Conservation (phyloP, 2,113 vertebrate species). For the Austrofundulus limnaeus region DNA sequence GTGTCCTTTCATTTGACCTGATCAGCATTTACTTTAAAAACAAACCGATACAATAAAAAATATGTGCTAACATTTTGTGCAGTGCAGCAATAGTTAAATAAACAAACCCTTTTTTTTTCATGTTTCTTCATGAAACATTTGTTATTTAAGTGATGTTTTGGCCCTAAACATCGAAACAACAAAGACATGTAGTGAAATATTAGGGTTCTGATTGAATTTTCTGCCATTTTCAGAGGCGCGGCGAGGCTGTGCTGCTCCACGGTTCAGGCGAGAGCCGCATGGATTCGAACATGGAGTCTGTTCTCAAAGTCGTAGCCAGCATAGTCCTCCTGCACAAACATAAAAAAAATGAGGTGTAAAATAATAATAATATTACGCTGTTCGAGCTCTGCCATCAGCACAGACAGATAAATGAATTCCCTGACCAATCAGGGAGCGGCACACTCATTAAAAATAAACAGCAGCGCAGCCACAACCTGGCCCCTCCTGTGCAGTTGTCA, state of each 20-base stretch:
- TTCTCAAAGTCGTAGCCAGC: constrained; percentile 95
- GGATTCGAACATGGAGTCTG: constrained; percentile 93
- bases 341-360: not conserved
- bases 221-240: constrained; percentile 13
- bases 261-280: constrained; percentile 89
- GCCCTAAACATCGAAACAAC: constrained; percentile 28
- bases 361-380: not conserved
- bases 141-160: constrained; percentile 27
- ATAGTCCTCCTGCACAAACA: constrained; percentile 86
- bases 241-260: constrained; percentile 85
- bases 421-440: constrained; percentile 12
- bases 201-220: constrained; percentile 17
- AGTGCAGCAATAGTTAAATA: constrained; percentile 8
- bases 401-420: constrained; percentile 2
- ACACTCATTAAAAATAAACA: constrained; percentile 5
- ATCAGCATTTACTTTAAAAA: constrained; percentile 11
- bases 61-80: constrained; percentile 10
- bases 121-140: constrained; percentile 16
- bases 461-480: not conserved
- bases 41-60: constrained; percentile 21
- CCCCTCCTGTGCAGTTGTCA: constrained; percentile 14
- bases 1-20: constrained; percentile 13
- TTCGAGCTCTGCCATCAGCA: constrained; percentile 2
- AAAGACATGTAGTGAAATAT: constrained; percentile 21
- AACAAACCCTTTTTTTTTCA: constrained; percentile 6